Percentiles rank a stretch among this genome's conserved stretches.
Conservation (phyloP, 2,797 vertebrate genomes). For the Podarcis lilfordi region DNA sequence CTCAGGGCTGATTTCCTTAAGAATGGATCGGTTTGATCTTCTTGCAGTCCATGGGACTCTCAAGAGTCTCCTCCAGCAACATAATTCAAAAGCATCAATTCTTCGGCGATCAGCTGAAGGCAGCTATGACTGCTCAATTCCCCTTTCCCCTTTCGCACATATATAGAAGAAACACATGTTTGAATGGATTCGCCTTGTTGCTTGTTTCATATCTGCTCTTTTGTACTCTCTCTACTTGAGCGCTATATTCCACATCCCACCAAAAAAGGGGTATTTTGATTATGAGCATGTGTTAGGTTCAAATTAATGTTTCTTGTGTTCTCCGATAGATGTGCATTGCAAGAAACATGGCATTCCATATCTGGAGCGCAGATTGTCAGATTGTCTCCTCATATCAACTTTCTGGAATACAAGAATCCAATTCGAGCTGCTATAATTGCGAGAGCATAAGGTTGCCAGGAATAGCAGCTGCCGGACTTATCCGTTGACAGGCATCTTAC, state of each 20-base stretch:
- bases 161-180: neutral
- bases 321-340: neutral
- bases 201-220: neutral
- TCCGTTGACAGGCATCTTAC: neutral
- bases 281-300: neutral
- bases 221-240: neutral
- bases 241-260: neutral
- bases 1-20: no score
- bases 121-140: neutral
- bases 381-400: slow-evolving; percentile 7
- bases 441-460: slow-evolving; percentile 11
- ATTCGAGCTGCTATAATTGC: neutral
- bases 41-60: no score
- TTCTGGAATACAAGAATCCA: slow-evolving; percentile 19
- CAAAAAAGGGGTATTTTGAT: no score
- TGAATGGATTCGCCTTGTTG: neutral
- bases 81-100: no score
- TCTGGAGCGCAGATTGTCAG: neutral
- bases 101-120: no score
- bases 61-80: no score
- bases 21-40: no score
- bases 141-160: neutral
- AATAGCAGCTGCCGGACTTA: slow-evolving; percentile 13
- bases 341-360: neutral
- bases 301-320: neutral